phyloP scores from a whole-genome alignment of 2,888 invertebrate genomes.

The Chalcis sispes region DNA sequence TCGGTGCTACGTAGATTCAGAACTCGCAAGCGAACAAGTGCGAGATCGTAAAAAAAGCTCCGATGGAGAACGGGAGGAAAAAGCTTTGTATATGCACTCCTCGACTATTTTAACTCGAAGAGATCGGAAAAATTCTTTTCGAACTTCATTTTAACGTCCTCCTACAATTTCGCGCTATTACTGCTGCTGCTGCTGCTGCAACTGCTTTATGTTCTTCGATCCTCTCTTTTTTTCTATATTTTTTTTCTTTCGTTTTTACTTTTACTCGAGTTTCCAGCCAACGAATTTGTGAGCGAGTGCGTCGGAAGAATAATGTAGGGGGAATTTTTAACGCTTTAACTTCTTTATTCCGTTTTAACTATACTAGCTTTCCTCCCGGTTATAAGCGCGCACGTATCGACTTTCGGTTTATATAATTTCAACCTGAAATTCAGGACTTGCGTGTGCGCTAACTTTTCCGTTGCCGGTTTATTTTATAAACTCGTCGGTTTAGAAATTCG shows the following conservation, averaged over 20 bases:
- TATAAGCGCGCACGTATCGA: no score
- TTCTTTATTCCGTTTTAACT: neutral
- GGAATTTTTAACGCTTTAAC: slow-evolving; percentile 17
- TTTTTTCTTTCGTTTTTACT: neutral
- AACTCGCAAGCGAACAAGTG: slow-evolving; percentile 38
- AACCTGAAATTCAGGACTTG: no score
- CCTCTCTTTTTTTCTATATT: neutral
- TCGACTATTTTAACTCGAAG: slow-evolving; percentile 39
- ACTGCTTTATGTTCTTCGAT: no score
- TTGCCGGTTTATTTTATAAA: no score
- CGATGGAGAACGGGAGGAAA: slow-evolving; percentile 4
- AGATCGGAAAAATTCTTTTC: slow-evolving; percentile 30
- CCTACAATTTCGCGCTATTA: neutral
- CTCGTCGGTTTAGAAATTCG: no score
- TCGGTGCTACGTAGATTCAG: slow-evolving; percentile 22
- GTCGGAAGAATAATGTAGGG: slow-evolving; percentile 7
- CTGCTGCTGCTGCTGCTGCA: no score
- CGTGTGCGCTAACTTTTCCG: no score
- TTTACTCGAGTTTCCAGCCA: neutral
- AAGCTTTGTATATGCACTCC: slow-evolving; percentile 10
- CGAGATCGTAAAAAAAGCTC: neutral
- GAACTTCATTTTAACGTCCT: neutral
- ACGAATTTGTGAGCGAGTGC: slow-evolving; percentile 23
- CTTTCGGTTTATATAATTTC: no score
- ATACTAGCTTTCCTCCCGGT: no score